Evolutionary conservation across 2,888 invertebrate species (phyloP).

Genomic region (Girardia tigrina): DNA sequence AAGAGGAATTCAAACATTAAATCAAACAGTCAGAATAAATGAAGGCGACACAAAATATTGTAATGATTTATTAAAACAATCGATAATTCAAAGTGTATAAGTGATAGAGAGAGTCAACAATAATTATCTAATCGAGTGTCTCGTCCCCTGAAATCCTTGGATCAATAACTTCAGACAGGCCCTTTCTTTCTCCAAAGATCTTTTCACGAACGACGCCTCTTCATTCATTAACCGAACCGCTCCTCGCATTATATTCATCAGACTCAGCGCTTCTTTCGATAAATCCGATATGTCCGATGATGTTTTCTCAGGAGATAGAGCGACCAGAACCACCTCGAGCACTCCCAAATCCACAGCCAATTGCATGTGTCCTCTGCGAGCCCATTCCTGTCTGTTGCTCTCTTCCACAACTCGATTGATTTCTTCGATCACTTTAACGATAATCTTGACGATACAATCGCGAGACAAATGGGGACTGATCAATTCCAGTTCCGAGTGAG

Average conservation of each 20-base stretch:
- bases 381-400: not conserved
- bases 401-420: not conserved
- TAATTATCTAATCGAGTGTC: not conserved
- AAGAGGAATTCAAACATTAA: too few species aligned
- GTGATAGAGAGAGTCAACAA: not conserved
- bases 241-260: constrained; percentile 7
- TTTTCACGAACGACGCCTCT: not conserved
- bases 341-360: not conserved
- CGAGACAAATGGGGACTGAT: not conserved
- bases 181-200: not conserved
- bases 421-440: not conserved
- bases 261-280: not conserved
- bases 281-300: not conserved
- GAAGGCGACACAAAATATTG: too few species aligned
- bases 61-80: too few species aligned
- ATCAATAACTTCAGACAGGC: not conserved
- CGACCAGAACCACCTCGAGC: not conserved
- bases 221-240: not conserved
- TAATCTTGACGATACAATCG: not conserved
- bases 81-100: too few species aligned
- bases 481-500: constrained; percentile 10
- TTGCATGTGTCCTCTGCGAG: not conserved
- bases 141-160: not conserved
- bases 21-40: too few species aligned
- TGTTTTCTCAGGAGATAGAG: not conserved